A percentile compares a stretch with the other conserved stretches of the same genome.
Evolutionary conservation across 2,797 vertebrate genomes (phyloP).

Genomic region (Iguana delicatissima): DNA sequence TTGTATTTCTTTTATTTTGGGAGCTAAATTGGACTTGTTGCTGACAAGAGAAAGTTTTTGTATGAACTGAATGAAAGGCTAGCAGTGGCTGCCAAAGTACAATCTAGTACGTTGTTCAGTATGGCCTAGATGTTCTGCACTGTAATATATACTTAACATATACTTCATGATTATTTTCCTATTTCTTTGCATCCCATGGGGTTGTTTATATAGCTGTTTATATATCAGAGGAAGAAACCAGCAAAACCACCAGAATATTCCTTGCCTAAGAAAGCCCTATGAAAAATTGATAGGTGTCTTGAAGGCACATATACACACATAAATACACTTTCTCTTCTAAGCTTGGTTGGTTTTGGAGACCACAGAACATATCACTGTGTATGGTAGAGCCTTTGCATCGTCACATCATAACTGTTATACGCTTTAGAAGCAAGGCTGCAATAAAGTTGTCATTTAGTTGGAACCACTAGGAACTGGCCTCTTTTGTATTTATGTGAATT

Average conservation of each 20-base stretch:
- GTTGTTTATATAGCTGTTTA: background rate
- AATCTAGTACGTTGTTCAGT: background rate
- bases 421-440: background rate
- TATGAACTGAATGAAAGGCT: background rate
- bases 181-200: background rate
- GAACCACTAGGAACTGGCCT: background rate
- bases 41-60: background rate
- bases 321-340: background rate
- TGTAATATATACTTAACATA: background rate
- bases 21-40: background rate
- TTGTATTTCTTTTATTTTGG: background rate
- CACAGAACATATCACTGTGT: background rate
- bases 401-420: background rate
- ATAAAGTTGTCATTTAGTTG: background rate
- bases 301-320: too few species aligned
- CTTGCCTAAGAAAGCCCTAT: too few species aligned
- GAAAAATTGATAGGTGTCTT: too few species aligned
- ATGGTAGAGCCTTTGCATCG: background rate
- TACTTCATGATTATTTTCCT: background rate
- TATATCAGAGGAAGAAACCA: too few species aligned
- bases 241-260: too few species aligned
- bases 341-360: background rate
- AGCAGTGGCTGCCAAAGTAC: background rate
- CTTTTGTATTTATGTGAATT: background rate
- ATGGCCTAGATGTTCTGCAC: background rate